A percentile compares a stretch with the other conserved stretches of the same genome.
Conservation (phyloP, 2,797 vertebrate species). For the Mareca strepera region DNA sequence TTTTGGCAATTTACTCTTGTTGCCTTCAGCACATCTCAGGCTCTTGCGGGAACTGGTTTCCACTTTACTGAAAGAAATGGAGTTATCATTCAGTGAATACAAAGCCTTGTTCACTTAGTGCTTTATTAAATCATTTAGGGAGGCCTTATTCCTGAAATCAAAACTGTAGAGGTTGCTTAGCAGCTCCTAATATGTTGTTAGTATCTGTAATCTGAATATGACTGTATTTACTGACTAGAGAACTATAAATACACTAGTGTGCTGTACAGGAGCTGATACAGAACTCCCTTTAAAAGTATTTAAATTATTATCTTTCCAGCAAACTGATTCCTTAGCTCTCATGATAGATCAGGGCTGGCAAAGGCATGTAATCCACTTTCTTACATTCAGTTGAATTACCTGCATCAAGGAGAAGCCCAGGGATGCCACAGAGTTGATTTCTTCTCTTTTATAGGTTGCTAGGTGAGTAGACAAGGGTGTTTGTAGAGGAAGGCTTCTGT, state of each 20-base stretch:
- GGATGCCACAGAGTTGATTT: not conserved
- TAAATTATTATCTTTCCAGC: conserved; percentile 12
- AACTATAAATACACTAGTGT: not conserved
- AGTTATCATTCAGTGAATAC: not conserved
- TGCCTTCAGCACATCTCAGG: not conserved
- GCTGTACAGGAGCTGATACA: not conserved
- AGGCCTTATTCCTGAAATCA: not conserved
- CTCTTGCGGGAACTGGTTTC: not conserved
- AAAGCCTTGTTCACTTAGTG: conserved; percentile 34
- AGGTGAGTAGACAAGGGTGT: not conserved
- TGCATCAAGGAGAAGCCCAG: not conserved
- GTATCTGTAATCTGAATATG: not conserved
- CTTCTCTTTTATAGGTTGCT: not conserved
- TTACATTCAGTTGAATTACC: not conserved
- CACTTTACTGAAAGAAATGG: not conserved
- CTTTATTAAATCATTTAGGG: not conserved
- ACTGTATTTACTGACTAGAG: not conserved
- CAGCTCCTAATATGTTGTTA: not conserved
- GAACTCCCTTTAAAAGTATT: not conserved
- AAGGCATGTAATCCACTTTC: not conserved
- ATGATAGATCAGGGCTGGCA: not conserved
- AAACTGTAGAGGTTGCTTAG: not conserved
- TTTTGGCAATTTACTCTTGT: not conserved
- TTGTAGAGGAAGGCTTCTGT: not conserved
- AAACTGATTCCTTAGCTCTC: not conserved